These are phyloP conservation scores for Cheilosia pagana DNA, from an alignment of 2,888 invertebrate species.

Conservation along the genomic window DNA sequence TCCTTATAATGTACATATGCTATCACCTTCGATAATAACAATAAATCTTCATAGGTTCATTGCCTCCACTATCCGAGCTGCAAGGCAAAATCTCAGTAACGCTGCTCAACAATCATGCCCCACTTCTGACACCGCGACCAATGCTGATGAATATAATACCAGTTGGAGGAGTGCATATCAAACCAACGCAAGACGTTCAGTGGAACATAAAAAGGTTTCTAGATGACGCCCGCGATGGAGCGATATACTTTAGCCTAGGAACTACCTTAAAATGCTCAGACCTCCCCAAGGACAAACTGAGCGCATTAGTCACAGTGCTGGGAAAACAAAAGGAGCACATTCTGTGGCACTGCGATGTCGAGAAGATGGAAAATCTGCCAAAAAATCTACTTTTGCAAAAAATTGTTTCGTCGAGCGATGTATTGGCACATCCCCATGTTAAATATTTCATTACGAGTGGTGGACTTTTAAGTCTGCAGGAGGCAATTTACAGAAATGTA, in stretches of 20 bases:
- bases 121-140: constrained; percentile 83
- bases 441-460: constrained; percentile 83
- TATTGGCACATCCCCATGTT: constrained; percentile 83
- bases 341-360: constrained; percentile 84
- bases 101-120: constrained; percentile 84
- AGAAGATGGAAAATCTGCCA: constrained; percentile 80
- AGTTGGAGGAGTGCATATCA: constrained; percentile 85
- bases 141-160: constrained; percentile 83
- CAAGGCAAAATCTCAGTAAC: constrained; percentile 83
- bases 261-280: constrained; percentile 82
- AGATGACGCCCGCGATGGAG: constrained; percentile 83
- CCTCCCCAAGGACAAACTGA: constrained; percentile 81
- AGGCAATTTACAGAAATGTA: constrained; percentile 83
- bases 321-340: constrained; percentile 81
- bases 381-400: constrained; percentile 83
- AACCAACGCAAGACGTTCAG: constrained; percentile 81
- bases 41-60: constrained; percentile 40
- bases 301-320: constrained; percentile 81
- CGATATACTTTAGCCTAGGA: constrained; percentile 84
- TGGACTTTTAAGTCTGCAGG: constrained; percentile 82
- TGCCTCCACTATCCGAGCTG: constrained; percentile 79
- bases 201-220: constrained; percentile 83
- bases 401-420: constrained; percentile 84
- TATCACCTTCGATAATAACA: not conserved
- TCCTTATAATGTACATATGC: too few species aligned